Conservation (phyloP, 2,797 vertebrate species). For the Luscinia luscinia region DNA sequence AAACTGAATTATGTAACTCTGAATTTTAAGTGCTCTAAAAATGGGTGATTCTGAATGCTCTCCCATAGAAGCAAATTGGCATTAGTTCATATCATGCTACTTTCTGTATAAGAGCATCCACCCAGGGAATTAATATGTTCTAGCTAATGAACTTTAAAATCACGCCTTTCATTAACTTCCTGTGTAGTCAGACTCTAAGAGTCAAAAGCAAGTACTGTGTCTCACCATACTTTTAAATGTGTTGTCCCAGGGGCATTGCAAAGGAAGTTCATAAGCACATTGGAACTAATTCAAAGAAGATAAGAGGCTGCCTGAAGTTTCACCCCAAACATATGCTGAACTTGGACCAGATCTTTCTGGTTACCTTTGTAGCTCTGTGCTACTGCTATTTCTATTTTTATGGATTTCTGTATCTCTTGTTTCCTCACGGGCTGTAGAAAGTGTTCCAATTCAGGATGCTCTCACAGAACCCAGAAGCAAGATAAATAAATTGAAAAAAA, state of each 20-base stretch:
- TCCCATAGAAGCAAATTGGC: background rate
- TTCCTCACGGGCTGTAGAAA: background rate
- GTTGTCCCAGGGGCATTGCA: background rate
- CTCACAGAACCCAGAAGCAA: background rate
- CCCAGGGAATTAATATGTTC: conserved; percentile 2
- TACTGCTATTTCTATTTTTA: background rate
- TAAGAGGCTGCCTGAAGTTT: conserved; percentile 22
- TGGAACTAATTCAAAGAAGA: conserved; percentile 9
- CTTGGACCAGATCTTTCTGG: background rate
- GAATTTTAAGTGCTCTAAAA: conserved; percentile 51
- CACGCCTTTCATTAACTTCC: conserved; percentile 7
- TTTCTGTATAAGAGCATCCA: conserved; percentile 33
- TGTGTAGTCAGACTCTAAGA: background rate
- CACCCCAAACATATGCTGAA: conserved; percentile 4
- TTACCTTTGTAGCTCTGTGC: background rate
- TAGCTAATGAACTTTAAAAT: conserved; percentile 50
- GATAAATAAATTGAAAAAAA: background rate
- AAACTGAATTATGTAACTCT: conserved; percentile 31
- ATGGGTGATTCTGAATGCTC: background rate
- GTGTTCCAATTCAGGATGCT: background rate
- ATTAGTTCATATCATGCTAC: conserved; percentile 12
- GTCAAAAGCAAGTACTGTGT: background rate
- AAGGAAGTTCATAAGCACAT: conserved; percentile 3
- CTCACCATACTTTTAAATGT: background rate
- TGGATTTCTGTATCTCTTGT: background rate